Base-by-base conservation (phyloP, 2,888 invertebrate genomes). In the Netelia melanura region DNA sequence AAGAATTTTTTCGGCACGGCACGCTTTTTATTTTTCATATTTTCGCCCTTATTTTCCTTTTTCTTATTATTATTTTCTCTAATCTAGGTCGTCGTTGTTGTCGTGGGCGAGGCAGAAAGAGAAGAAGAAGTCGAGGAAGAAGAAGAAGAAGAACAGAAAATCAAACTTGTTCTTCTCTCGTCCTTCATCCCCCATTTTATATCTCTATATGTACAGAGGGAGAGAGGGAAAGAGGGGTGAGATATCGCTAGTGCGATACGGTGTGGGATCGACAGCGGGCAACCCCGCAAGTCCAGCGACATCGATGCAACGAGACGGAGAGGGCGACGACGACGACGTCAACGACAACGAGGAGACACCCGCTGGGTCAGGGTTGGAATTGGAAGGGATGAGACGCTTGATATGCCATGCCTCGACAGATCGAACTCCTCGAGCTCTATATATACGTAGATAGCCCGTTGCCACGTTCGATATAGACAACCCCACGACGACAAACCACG, bases 311-410 rank as follows among this genome's bases (percentile, higher is more conserved):
- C 72, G 83, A 65, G 58, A 68, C 77, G 75, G 65, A 64, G 62
- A 62, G 25, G 62, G 25, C 62, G 62, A 25, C 54, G 71, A 64
- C 71, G 70, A 44, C 44, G 58, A 48, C 56, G 72, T 61, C 70
- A 25, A 79, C 81, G 85, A 62, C 78, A 52, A 62, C 21, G 70
- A 25, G 67, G 79, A 67, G 75, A 75, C 82, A 82, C 85, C 85
- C 79, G 82, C 82, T 85, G 82, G 85, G 85, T 85, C 85, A 85
- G 85, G 85, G 85, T 85, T 85, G 85, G 58, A 75, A 82, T 85
- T 82, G 65, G 75, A 72, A 79, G 78, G 79, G 75, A 79, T 70
- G 79, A 78, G 72, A 30, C 67, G n/a, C 58, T 58, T 25, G 44
- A 54, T 71, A 72, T 72, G 52, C 6, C 54, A 61, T 58, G 65